phyloP scores from a whole-genome alignment of 1,140 invertebrate genomes.

The Nixonia krombeini region DNA sequence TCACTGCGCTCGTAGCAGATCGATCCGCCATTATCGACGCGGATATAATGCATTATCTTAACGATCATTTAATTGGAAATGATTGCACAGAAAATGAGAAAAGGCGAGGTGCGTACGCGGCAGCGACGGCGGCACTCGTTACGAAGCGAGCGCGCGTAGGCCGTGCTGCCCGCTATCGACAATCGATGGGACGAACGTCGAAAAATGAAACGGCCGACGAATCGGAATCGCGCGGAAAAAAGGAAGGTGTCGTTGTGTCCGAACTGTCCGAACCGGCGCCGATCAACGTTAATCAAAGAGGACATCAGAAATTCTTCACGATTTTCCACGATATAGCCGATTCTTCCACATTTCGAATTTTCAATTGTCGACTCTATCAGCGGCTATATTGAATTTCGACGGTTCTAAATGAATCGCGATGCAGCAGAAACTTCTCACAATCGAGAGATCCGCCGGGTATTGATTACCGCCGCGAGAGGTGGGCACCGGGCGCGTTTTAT shows the following conservation, averaged over 20 bases:
- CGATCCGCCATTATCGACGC: slow-evolving; percentile 26
- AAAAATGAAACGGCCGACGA: too few relatives aligned
- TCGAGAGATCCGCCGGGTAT: not conserved
- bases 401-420: slow-evolving; percentile 15
- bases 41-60: slow-evolving; percentile 9
- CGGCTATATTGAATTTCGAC: slow-evolving; percentile 32
- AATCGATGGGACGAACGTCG: too few relatives aligned
- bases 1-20: slow-evolving; percentile 18
- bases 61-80: slow-evolving; percentile 26
- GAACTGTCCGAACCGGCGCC: too few relatives aligned
- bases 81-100: too few relatives aligned
- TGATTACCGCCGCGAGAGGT: not conserved
- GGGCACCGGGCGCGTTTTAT: slow-evolving; percentile 9
- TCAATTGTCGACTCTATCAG: slow-evolving; percentile 27
- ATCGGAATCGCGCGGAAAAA: too few relatives aligned
- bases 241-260: too few relatives aligned
- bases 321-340: not conserved
- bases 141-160: too few relatives aligned
- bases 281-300: slow-evolving; percentile 8
- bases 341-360: slow-evolving; percentile 11
- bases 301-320: slow-evolving; percentile 7
- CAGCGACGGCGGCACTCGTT: slow-evolving; percentile 1
- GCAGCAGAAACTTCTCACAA: slow-evolving; percentile 21
- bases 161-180: too few relatives aligned
- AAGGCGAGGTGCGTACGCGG: not conserved